A percentile compares a stretch with the other conserved stretches of the same genome.
Conservation (phyloP, 2,797 vertebrate species). For the Semotilus atromaculatus region DNA sequence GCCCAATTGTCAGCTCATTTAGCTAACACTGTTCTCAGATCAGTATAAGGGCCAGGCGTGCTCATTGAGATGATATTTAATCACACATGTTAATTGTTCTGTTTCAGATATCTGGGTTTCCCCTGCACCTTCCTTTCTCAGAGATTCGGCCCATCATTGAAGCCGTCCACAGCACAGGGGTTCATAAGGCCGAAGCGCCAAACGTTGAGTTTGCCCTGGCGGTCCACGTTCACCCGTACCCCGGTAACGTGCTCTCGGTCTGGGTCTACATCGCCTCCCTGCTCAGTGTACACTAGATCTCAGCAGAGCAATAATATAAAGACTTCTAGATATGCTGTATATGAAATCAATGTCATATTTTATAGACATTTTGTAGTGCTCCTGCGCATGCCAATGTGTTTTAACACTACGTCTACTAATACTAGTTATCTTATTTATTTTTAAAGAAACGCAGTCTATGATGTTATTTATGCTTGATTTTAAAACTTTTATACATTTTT, state of each 20-base stretch:
- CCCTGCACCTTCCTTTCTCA: constrained; percentile 91
- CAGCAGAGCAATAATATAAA: neutral
- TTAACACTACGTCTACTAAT: neutral
- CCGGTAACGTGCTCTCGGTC: constrained; percentile 89
- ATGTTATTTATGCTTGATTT: neutral
- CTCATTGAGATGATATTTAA: neutral
- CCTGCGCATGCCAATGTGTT: constrained; percentile 7
- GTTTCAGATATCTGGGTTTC: constrained; percentile 92
- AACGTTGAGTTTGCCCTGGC: constrained; percentile 94
- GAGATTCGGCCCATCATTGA: constrained; percentile 89
- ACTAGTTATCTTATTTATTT: neutral
- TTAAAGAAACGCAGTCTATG: neutral
- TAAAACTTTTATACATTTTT: neutral
- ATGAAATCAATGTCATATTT: neutral
- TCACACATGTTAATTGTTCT: neutral
- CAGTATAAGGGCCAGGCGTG: neutral
- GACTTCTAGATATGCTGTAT: neutral
- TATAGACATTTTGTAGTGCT: neutral
- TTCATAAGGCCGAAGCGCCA: constrained; percentile 85
- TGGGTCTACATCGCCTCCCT: constrained; percentile 98
- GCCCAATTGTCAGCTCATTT: neutral
- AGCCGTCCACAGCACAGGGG: constrained; percentile 91
- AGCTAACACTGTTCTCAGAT: neutral
- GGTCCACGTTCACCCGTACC: constrained; percentile 92
- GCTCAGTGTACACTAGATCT: constrained; percentile 71